phyloP scores from a whole-genome alignment of 2,888 invertebrate species.

The Malthinus flaveolus region DNA sequence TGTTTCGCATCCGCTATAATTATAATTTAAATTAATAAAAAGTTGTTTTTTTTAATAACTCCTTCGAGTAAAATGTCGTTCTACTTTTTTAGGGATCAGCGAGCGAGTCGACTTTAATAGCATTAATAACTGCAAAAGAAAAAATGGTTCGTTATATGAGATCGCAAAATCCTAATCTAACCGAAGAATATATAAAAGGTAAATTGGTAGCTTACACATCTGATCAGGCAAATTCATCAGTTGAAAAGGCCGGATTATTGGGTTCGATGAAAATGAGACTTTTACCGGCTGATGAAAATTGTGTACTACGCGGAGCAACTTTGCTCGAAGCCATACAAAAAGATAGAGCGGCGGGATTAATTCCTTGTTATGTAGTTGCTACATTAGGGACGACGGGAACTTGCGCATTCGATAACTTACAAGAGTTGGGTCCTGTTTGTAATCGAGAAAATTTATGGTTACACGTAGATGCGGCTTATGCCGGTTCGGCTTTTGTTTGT shows the following conservation, averaged over 20 bases:
- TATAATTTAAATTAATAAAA: too few species aligned
- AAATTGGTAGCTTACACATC: slow-evolving; percentile 83
- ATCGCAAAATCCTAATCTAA: slow-evolving; percentile 62
- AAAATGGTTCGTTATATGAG: slow-evolving; percentile 64
- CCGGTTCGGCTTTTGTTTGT: slow-evolving; percentile 87
- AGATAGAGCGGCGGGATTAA: slow-evolving; percentile 76
- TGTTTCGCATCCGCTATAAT: too few species aligned
- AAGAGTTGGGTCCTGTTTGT: slow-evolving; percentile 83
- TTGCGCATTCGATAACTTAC: slow-evolving; percentile 86
- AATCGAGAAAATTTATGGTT: slow-evolving; percentile 78
- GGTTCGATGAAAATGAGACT: slow-evolving; percentile 78
- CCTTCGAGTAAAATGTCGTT: not conserved
- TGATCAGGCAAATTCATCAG: slow-evolving; percentile 86
- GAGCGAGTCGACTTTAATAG: slow-evolving; percentile 85
- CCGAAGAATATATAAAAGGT: slow-evolving; percentile 65
- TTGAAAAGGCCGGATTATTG: slow-evolving; percentile 83
- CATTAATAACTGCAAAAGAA: slow-evolving; percentile 77
- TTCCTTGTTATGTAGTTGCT: slow-evolving; percentile 83
- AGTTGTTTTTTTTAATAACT: too few species aligned
- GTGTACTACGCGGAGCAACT: slow-evolving; percentile 68
- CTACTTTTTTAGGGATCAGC: slow-evolving; percentile 73
- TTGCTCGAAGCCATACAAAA: slow-evolving; percentile 71
- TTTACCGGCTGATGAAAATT: slow-evolving; percentile 69
- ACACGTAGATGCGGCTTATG: slow-evolving; percentile 96
- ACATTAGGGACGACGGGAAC: slow-evolving; percentile 75